Percentiles rank a stretch among this genome's conserved stretches.
These are phyloP conservation scores for Psylliodes chrysocephalus DNA, from an alignment of 2,888 invertebrate genomes.

Conservation along the genomic window DNA sequence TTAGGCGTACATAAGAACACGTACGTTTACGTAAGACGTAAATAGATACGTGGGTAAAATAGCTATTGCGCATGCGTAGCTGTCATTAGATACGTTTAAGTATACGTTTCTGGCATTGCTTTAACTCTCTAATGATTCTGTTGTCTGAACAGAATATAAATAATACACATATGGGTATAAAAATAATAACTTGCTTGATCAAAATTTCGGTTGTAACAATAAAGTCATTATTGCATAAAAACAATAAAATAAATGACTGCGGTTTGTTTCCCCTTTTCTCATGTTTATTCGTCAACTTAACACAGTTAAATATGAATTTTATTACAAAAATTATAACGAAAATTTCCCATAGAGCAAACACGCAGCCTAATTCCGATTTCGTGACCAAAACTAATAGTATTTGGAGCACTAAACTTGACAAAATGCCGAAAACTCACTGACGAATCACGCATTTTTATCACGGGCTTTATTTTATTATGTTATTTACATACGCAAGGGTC, in stretches of 20 bases:
- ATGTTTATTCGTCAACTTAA: constrained; percentile 20
- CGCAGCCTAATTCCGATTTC: constrained; percentile 14
- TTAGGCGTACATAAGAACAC: too few relatives aligned
- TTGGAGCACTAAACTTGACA: constrained; percentile 22
- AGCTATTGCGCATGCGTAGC: too few relatives aligned
- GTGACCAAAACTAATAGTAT: constrained; percentile 21
- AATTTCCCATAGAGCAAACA: constrained; percentile 7
- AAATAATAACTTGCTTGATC: too few relatives aligned
- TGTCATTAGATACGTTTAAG: too few relatives aligned
- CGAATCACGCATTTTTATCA: constrained; percentile 20
- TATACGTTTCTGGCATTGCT: too few relatives aligned
- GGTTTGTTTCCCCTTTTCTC: constrained; percentile 1
- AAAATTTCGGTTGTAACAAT: too few relatives aligned
- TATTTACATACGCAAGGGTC: not conserved
- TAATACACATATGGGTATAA: too few relatives aligned
- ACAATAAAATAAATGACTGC: not conserved
- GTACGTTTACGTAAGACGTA: too few relatives aligned
- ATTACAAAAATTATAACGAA: constrained; percentile 20
- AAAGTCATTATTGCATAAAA: not conserved
- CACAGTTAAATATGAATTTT: constrained; percentile 23
- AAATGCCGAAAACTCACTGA: constrained; percentile 10
- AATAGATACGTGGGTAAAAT: too few relatives aligned
- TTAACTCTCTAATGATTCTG: too few relatives aligned
- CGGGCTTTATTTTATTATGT: constrained; percentile 7
- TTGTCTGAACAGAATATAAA: too few relatives aligned